A percentile compares a stretch with the other conserved stretches of the same genome.
phyloP scores from a whole-genome alignment of 2,113 vertebrate genomes.

The Todiramphus chloris region DNA sequence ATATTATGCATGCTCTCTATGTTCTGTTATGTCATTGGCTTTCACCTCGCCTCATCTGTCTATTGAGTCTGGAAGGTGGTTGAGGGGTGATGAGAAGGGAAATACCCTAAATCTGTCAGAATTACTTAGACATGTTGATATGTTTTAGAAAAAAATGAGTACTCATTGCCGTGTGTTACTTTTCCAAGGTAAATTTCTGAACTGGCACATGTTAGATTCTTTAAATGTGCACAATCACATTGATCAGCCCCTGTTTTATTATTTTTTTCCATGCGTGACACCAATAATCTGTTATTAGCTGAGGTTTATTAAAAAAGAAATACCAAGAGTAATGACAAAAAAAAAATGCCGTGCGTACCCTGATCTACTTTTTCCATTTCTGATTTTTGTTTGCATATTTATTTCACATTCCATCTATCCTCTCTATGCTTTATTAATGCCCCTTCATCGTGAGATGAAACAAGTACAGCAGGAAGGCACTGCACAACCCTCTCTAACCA shows the following conservation, averaged over 20 bases:
- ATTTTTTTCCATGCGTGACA: not conserved
- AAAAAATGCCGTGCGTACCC: not conserved
- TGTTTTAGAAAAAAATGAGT: constrained; percentile 29
- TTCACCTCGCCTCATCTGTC: constrained; percentile 46
- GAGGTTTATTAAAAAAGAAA: constrained; percentile 2
- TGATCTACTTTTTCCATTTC: not conserved
- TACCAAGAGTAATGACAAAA: not conserved
- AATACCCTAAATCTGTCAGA: constrained; percentile 65
- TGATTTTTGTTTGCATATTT: not conserved
- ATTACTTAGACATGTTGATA: constrained; percentile 45
- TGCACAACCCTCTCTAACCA: not conserved
- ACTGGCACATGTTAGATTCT: not conserved
- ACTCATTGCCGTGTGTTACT: not conserved
- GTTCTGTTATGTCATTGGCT: constrained; percentile 41
- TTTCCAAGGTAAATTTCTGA: constrained; percentile 33
- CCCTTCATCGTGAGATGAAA: not conserved
- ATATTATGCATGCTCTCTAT: constrained; percentile 50
- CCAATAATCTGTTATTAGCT: not conserved
- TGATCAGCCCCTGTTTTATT: not conserved
- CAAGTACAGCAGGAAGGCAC: not conserved
- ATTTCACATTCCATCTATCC: not conserved
- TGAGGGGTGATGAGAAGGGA: constrained; percentile 45
- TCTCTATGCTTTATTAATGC: constrained; percentile 14
- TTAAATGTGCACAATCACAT: not conserved
- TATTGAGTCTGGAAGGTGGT: constrained; percentile 28